Conservation (phyloP, 2,888 invertebrate genomes). For the Papilio gigon region DNA sequence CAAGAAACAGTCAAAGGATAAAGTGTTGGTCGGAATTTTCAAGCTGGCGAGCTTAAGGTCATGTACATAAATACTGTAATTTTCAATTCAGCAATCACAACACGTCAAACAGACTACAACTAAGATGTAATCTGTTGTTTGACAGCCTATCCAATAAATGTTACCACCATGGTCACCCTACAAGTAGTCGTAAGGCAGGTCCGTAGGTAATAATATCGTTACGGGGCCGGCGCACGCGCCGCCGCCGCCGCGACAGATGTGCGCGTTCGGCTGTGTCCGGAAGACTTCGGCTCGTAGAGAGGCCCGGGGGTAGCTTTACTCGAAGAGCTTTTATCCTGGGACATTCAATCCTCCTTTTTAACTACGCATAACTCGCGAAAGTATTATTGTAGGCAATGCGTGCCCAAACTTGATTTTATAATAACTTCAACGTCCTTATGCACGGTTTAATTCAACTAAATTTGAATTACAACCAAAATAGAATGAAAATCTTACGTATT, state of each 20-base stretch:
- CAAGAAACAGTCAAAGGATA: background rate
- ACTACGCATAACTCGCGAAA: constrained; percentile 1
- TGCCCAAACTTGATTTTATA: background rate
- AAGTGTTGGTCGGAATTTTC: too few relatives aligned
- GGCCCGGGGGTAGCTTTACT: constrained; percentile 24
- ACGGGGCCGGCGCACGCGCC: constrained; percentile 55
- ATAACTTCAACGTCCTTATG: background rate
- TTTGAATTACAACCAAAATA: background rate
- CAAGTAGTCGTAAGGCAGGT: constrained; percentile 37
- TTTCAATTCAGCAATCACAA: background rate
- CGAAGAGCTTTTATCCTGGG: constrained; percentile 6
- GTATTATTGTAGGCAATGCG: background rate
- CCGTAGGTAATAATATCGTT: constrained; percentile 46
- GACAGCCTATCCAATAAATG: background rate
- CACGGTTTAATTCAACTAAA: background rate
- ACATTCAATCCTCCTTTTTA: constrained; percentile 9
- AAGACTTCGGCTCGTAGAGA: constrained; percentile 46
- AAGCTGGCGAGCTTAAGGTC: too few relatives aligned
- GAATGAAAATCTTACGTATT: too few relatives aligned
- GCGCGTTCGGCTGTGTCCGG: constrained; percentile 53
- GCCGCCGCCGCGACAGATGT: constrained; percentile 66
- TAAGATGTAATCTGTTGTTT: background rate
- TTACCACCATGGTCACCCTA: constrained; percentile 9
- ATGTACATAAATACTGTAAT: background rate
- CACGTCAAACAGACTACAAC: background rate